Conservation (phyloP, 2,797 vertebrate genomes). For the Crypturellus tataupa region DNA sequence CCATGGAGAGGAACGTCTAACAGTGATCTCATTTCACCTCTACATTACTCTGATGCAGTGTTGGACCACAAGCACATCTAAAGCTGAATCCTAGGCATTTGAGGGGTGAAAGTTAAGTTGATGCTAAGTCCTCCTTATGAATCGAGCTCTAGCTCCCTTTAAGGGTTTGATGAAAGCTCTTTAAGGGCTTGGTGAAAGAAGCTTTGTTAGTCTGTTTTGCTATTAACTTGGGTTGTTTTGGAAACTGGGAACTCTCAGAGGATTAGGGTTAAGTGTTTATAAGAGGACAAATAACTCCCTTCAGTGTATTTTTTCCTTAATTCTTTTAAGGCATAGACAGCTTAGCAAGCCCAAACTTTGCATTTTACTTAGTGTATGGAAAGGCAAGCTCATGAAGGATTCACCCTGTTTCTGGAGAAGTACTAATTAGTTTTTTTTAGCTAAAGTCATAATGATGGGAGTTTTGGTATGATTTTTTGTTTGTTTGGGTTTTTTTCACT, state of each 20-base stretch:
- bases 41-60: background rate
- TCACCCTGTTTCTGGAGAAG: background rate
- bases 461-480: background rate
- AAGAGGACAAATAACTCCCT: background rate
- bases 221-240: background rate
- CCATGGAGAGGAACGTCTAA: background rate
- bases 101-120: background rate
- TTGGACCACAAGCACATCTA: background rate
- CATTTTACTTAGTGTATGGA: background rate
- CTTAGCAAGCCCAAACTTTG: background rate
- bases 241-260: background rate
- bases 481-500: background rate
- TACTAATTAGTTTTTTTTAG: background rate
- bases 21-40: background rate
- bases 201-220: background rate
- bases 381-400: background rate
- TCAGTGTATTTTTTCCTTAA: background rate
- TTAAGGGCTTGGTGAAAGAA: background rate
- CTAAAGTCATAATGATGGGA: background rate
- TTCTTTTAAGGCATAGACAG: background rate
- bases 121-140: background rate
- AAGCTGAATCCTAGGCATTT: background rate
- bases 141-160: background rate
- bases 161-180: background rate
- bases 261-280: background rate